Evolutionary conservation across 2,113 vertebrate genomes (phyloP), one percentile per base, ranked within the genome.

Genomic region (Zosterops lateralis): DNA sequence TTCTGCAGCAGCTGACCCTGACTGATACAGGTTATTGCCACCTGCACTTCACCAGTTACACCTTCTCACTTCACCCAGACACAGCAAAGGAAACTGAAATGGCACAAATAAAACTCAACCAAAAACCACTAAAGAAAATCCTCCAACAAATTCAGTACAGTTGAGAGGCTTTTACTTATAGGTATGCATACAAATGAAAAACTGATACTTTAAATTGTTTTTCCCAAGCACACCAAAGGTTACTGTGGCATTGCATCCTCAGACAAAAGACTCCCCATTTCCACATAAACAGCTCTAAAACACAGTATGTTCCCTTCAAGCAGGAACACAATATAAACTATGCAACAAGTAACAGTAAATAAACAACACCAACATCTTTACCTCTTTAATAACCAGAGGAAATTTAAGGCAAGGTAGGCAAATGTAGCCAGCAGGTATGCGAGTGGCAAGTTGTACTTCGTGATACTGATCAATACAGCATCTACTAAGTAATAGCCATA

Each of bases 361-460:
- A 73, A 54, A 75, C 9, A 32, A 28, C 18, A 71, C 18, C 45
- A 72, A 24, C 10, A 44, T 19, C 14, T 75, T 92, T 98, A 99
- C 99, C 99, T 98, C 97, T 98, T 99, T 61, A 99, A 98, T 54
- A 99, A 98, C 99, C 99, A 99, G 48, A 99, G 19, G 29, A 99
- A 98, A 86, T 99, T 99, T 90, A 99, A 95, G 7, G 98, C 96
- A 75, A 99, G 98, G 97, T 98, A 99, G 51, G 95, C 96, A 72
- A 99, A 25, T 0, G 99, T 99, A 90, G 97, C 90, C 94, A 99
- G 95, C 91, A 99, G 96, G 96, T 99, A 99, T 2, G 99, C 99
- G 5, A 99, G 97, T 0, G 99, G 98, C 36, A 99, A 74, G 66
- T 98, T 98, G 91, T 99, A 99, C 1, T 82, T 98, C 80, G 93